Evolutionary conservation across 1,140 invertebrate species (phyloP).

Genomic region (Hormaphis cornu): DNA sequence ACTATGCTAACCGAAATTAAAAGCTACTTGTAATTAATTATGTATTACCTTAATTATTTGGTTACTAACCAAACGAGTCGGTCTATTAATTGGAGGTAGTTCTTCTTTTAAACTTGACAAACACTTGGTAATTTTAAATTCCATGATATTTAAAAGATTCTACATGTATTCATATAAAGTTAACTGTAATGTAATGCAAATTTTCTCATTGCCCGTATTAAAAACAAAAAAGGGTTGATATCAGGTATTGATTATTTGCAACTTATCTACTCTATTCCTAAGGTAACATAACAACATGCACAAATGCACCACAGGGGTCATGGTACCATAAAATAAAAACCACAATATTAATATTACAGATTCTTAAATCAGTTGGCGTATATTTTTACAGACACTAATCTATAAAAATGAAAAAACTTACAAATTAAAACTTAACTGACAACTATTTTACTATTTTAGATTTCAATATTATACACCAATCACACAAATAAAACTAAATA

Average conservation of each 20-base stretch:
- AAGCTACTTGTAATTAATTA: not conserved
- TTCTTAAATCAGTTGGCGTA: not conserved
- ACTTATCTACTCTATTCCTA: conserved; percentile 2
- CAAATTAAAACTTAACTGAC: not conserved
- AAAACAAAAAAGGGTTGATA: conserved; percentile 11
- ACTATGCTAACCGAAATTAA: no score
- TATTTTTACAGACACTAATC: not conserved
- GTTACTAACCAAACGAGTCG: not conserved
- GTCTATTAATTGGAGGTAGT: conserved; percentile 14
- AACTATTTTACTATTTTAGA: not conserved
- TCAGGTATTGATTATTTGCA: conserved; percentile 16
- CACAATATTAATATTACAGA: not conserved
- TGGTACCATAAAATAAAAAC: not conserved
- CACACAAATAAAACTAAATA: not conserved
- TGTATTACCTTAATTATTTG: conserved; percentile 3
- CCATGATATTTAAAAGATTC: not conserved
- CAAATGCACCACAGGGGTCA: conserved; percentile 14
- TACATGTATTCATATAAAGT: not conserved
- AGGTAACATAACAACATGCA: conserved; percentile 13
- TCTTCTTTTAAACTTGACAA: conserved; percentile 4
- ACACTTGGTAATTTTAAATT: not conserved
- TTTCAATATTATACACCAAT: not conserved
- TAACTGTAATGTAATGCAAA: not conserved
- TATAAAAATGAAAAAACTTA: not conserved
- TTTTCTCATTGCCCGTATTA: not conserved